Evolutionary conservation across 2,888 invertebrate species (phyloP).

Genomic region (Hypselothyrea guttata): DNA sequence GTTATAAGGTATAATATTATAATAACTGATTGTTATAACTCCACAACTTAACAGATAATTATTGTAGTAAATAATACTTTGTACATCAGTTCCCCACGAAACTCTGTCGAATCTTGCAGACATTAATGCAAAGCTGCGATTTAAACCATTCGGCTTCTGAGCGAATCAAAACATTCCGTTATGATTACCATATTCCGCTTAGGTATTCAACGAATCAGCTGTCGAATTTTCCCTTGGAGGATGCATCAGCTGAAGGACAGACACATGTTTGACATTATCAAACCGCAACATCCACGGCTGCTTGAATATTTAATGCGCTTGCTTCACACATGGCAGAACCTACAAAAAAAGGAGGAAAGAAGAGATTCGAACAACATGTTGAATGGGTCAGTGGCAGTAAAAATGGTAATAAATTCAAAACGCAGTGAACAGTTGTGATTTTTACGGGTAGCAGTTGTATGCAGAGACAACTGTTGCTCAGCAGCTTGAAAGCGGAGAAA

Average conservation of each 20-base stretch:
- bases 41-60: too few relatives aligned
- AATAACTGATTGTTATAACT: too few relatives aligned
- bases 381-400: conserved; percentile 20
- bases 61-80: too few relatives aligned
- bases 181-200: conserved; percentile 38
- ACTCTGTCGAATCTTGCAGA: too few relatives aligned
- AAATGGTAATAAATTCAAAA: conserved; percentile 68
- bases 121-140: too few relatives aligned
- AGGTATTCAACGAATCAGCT: conserved; percentile 1
- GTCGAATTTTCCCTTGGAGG: conserved; percentile 30
- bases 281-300: conserved; percentile 54
- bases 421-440: conserved; percentile 67
- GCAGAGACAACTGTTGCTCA: conserved; percentile 64
- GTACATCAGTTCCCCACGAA: too few relatives aligned
- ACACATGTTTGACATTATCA: conserved; percentile 73
- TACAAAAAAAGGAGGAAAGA: conserved; percentile 1
- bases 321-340: conserved; percentile 43
- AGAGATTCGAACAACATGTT: conserved; percentile 40
- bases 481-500: conserved; percentile 17
- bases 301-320: conserved; percentile 52
- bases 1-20: too few relatives aligned
- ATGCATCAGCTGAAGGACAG: conserved; percentile 31
- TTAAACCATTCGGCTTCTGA: too few relatives aligned
- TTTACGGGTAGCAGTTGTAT: conserved; percentile 22
- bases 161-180: conserved; percentile 9